Conservation (phyloP, 37 sponge, comb jelly and placozoan species). For the Spongia lamella region DNA sequence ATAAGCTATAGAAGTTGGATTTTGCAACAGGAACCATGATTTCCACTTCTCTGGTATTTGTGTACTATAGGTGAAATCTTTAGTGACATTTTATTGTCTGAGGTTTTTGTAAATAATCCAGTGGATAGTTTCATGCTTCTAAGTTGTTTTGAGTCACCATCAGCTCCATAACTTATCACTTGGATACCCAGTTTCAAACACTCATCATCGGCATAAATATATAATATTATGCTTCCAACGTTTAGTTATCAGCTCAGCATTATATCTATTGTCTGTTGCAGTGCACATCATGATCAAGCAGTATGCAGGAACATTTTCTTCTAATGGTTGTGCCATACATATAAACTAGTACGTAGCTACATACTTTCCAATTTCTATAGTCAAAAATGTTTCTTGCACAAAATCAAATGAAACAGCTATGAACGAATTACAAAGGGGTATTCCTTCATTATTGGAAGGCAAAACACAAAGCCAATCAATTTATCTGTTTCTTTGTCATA, state of each 20-base stretch:
- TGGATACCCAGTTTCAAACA: slow-evolving; percentile 30
- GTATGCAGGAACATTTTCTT: slow-evolving; percentile 28
- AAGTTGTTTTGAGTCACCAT: slow-evolving; percentile 58
- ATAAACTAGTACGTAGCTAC: no score
- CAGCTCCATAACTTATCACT: slow-evolving; percentile 53
- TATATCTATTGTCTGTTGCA: slow-evolving; percentile 50
- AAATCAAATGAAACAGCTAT: slow-evolving; percentile 38
- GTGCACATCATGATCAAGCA: slow-evolving; percentile 27
- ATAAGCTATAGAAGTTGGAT: slow-evolving; percentile 37
- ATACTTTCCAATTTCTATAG: slow-evolving; percentile 26
- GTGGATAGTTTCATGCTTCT: slow-evolving; percentile 46
- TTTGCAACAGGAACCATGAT: slow-evolving; percentile 26
- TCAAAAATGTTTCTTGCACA: slow-evolving; percentile 24
- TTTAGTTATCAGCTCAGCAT: slow-evolving; percentile 3
- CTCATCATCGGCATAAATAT: slow-evolving; percentile 24
- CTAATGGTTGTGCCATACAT: slow-evolving; percentile 55
- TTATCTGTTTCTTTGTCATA: slow-evolving; percentile 53
- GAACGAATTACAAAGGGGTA: slow-evolving; percentile 20
- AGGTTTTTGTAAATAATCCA: not conserved
- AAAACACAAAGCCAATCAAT: slow-evolving; percentile 47
- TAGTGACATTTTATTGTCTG: not conserved
- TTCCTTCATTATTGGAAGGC: slow-evolving; percentile 23
- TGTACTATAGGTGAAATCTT: not conserved
- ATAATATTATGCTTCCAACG: no score
- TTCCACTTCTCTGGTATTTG: slow-evolving; percentile 33